Evolutionary conservation across 2,113 vertebrate genomes (phyloP).

Genomic region (Laticauda laticaudata): DNA sequence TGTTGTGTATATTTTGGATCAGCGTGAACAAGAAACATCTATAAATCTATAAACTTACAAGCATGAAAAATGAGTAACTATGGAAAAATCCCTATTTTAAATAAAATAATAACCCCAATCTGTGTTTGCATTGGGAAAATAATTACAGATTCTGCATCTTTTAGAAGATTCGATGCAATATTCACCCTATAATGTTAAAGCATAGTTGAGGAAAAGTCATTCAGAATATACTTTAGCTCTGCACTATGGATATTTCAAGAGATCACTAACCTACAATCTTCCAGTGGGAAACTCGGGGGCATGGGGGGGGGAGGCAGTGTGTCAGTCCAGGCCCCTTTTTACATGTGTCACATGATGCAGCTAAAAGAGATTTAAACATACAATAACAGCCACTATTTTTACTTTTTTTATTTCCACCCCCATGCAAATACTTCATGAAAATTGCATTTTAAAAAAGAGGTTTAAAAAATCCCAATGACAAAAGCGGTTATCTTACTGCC

Average conservation of each 20-base stretch:
- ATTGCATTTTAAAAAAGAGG: neutral
- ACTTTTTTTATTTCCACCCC: neutral
- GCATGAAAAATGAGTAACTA: constrained; percentile 24
- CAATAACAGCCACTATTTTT: neutral
- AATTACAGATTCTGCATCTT: neutral
- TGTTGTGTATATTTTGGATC: constrained; percentile 4
- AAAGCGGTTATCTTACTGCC: neutral
- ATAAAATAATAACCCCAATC: neutral
- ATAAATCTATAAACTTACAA: constrained; percentile 7
- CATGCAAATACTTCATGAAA: neutral
- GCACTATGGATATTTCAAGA: neutral
- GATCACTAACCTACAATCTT: neutral
- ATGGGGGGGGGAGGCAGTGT: neutral
- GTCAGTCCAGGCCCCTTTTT: neutral
- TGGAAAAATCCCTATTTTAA: neutral
- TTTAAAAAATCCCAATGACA: neutral
- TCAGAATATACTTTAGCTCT: neutral
- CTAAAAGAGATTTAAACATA: neutral
- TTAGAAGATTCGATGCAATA: neutral
- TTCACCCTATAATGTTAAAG: neutral
- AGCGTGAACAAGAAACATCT: constrained; percentile 17
- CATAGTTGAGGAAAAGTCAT: neutral
- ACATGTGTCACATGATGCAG: neutral
- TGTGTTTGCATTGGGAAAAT: neutral
- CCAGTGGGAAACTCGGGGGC: neutral